These are phyloP conservation scores for Spisula subtruncata DNA, from an alignment of 2,888 invertebrate genomes.

Conservation along the genomic window DNA sequence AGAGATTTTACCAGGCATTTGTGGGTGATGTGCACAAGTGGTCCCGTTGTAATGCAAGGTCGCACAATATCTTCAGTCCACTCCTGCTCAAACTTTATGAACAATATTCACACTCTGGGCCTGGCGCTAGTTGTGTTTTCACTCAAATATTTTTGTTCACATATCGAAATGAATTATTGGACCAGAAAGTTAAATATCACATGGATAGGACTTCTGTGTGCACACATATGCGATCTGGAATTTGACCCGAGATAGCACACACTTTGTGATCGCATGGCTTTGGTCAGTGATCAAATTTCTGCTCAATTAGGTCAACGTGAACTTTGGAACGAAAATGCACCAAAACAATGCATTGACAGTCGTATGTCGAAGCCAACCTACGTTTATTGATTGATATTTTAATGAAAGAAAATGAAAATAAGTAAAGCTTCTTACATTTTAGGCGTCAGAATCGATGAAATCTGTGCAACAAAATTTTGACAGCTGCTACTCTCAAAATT, in stretches of 20 bases:
- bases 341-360: neutral
- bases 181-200: neutral
- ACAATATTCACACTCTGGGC: too few relatives aligned
- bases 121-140: too few relatives aligned
- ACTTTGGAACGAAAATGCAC: neutral
- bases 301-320: neutral
- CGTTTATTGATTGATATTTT: neutral
- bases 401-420: neutral
- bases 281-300: too few relatives aligned
- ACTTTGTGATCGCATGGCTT: neutral
- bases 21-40: too few relatives aligned
- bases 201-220: too few relatives aligned
- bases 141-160: too few relatives aligned
- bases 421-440: neutral
- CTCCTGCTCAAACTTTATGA: too few relatives aligned
- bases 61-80: too few relatives aligned
- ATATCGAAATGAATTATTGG: too few relatives aligned
- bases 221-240: neutral
- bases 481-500: neutral
- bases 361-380: neutral
- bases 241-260: neutral
- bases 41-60: too few relatives aligned
- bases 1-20: too few relatives aligned
- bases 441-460: neutral
- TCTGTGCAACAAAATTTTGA: neutral